Evolutionary conservation across 1,140 invertebrate species (phyloP).

Genomic region (Theocolax elegans): DNA sequence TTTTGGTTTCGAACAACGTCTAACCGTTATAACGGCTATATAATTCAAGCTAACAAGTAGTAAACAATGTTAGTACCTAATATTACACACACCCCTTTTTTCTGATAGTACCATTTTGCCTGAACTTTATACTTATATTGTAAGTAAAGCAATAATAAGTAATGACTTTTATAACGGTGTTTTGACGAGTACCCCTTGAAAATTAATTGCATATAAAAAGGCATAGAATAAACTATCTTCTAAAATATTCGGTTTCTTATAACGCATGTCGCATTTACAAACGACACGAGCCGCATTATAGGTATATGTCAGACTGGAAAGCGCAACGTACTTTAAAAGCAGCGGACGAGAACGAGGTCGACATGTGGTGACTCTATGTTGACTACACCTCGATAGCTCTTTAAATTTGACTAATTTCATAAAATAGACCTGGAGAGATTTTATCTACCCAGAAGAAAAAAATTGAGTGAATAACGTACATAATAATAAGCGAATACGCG

Average conservation of each 20-base stretch:
- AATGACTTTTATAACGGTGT: too few relatives aligned
- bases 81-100: too few relatives aligned
- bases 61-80: too few relatives aligned
- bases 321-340: constrained; percentile 38
- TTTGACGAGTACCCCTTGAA: too few relatives aligned
- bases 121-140: too few relatives aligned
- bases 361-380: constrained; percentile 32
- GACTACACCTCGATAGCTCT: not conserved
- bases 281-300: constrained; percentile 29
- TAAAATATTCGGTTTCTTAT: not conserved
- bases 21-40: too few relatives aligned
- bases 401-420: constrained; percentile 26
- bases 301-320: constrained; percentile 8
- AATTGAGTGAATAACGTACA: constrained; percentile 1
- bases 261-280: constrained; percentile 27
- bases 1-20: too few relatives aligned
- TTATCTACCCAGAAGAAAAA: not conserved
- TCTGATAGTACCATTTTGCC: too few relatives aligned
- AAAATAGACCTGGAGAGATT: constrained; percentile 25
- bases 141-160: too few relatives aligned
- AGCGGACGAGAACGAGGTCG: constrained; percentile 39
- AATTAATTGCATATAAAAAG: too few relatives aligned
- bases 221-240: too few relatives aligned
- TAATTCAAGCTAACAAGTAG: too few relatives aligned
- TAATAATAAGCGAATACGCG: not conserved